phyloP scores from a whole-genome alignment of 2,797 vertebrate genomes.

The Tangara arthus region DNA sequence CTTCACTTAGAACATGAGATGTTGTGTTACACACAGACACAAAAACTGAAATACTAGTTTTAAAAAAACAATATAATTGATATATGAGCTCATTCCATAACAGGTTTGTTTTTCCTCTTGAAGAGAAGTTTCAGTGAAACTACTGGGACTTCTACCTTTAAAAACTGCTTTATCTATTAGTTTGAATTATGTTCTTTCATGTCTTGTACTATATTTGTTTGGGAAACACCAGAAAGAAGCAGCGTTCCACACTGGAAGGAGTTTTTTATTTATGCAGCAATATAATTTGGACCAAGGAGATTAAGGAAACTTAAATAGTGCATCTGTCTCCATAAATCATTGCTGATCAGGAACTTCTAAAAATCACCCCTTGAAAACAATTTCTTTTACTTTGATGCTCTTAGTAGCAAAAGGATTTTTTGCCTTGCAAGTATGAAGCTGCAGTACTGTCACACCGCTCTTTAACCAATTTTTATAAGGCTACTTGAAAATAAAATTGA shows the following conservation, averaged over 20 bases:
- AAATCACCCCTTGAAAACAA: neutral
- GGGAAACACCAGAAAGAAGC: neutral
- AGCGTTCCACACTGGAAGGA: rapidly evolving
- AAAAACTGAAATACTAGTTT: neutral
- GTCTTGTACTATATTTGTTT: neutral
- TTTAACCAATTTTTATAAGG: neutral
- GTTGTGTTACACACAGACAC: neutral
- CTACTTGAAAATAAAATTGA: neutral
- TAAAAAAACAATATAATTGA: neutral
- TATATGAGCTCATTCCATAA: neutral
- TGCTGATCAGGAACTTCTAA: neutral
- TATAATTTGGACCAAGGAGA: neutral
- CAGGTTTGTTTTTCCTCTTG: neutral
- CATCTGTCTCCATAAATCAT: neutral
- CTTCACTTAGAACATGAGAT: neutral
- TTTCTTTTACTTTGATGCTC: neutral
- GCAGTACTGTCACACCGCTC: neutral
- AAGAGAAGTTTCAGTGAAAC: neutral
- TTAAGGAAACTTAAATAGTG: neutral
- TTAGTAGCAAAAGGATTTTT: neutral
- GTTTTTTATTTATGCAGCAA: neutral
- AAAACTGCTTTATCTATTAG: neutral
- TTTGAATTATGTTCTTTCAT: neutral
- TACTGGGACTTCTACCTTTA: neutral
- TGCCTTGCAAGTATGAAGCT: neutral